Base-by-base conservation (phyloP, 1,140 invertebrate genomes). In the Tetramorium parvispinum region DNA sequence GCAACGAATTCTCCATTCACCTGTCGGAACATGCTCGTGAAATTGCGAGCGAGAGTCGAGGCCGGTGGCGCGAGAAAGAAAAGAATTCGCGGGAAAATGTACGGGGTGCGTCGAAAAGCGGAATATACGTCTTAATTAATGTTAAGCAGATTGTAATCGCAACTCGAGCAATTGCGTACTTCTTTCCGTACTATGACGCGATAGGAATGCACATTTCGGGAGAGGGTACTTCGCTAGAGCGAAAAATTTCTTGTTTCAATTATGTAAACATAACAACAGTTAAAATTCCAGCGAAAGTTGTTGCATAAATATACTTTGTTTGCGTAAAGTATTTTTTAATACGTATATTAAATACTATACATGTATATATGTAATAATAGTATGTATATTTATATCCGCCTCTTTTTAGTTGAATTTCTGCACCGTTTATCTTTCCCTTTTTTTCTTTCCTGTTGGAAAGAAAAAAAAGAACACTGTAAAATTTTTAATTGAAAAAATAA, bases 1-100 rank as follows among this genome's bases (percentile, higher is more conserved):
- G 40, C 79, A 82, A 59, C 79, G 66, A 82, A 70, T 71, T 82
- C 65, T 43, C 21, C 78, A 71, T 46, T 82, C 79, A 82, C 79
- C 79, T 82, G 79, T 82, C 79, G 66, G 53, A 37, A 37, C 57
- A n/a, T 57, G 65, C 79, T 46, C 27, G 46, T 63, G 55, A n/a
- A 65, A 75, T 46, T 71, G 51, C 27, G 59, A 63, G 46, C 18
- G 57, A 51, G 43, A 51, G 71, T 21, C 51, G 63, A n/a, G 24
- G 24, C 55, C 37, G 53, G 10, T 10, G 59, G 61, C 43, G 53
- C 43, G 51, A 75, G 40, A 5, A 75, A 85, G 40, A 76, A 73
- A 37, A 77, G 55, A 85, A 71, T n/a, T 71, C 24, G 16, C 66
- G 11, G 37, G 37, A 40, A 81, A 81, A 82, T 37, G 16, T 71